Base-by-base conservation (phyloP, 2,113 vertebrate species). In the Hiodon alosoides region DNA sequence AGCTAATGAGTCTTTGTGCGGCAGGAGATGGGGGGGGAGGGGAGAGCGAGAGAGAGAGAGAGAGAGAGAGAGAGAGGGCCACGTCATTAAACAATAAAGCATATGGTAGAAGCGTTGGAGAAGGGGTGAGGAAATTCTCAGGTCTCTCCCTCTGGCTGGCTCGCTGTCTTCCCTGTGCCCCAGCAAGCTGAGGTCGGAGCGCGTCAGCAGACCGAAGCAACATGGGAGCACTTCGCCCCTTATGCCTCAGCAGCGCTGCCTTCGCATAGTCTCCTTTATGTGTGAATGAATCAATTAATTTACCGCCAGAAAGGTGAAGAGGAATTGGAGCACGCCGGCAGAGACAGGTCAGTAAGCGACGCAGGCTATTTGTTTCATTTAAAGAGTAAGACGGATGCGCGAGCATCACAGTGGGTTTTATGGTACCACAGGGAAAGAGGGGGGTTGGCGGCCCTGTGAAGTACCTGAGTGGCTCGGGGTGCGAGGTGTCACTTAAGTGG, bases 1-100 rank as follows among this genome's bases (percentile, higher is more conserved):
- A 93, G 93, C 94, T 96, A 97, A 98, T 96, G 95, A 96, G 95
- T 91, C 96, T 98, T 98, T 98, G 96, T 99, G 95, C 93, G 87
- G 81, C 78, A 84, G 83, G 78, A 73, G 76, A 50, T 79, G 75
- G 66, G 55, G 60, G 62, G 76, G 59, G 79, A 57, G 62, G 46
- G 76, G 62, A 73, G 75, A 52, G 17, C 16, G 58, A 11, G 9
- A 14, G 54, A 46, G 69, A 47, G 69, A 13, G 54, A 47, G 69
- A 46, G 52, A 13, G 52, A 14, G 60, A 57, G 75, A 71, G 54
- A 13, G 69, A 73, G 67, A 68, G 69, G 54, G 60, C n/a, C 31
- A 71, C 11, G 65, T 11, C 89, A 84, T 89, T 92, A 92, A 94
- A 95, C 93, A 95, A 93, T 95, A 94, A 95, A 94, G 92, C 94